These are phyloP conservation scores for Corvus hawaiiensis DNA, from an alignment of 2,113 vertebrate species.

Conservation along the genomic window DNA sequence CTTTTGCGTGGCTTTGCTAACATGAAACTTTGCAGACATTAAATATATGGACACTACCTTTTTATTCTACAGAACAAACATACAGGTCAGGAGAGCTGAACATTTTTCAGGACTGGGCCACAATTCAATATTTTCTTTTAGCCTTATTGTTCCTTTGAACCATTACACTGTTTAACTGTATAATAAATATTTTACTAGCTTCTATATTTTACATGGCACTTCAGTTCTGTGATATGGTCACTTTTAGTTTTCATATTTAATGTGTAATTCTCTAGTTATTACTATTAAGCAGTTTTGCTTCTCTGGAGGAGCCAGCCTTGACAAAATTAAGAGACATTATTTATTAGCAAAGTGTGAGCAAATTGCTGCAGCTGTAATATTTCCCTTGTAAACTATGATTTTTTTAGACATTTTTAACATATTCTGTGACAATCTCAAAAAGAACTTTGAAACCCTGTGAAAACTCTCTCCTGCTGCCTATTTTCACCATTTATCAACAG, in stretches of 20 bases:
- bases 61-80: not conserved
- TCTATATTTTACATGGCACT: not conserved
- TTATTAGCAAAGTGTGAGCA: not conserved
- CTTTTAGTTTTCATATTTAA: not conserved
- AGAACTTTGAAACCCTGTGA: not conserved
- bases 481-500: not conserved
- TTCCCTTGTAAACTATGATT: not conserved
- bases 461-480: not conserved
- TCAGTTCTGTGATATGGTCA: not conserved
- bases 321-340: not conserved
- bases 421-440: not conserved
- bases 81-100: not conserved
- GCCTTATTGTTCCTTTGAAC: not conserved
- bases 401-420: not conserved
- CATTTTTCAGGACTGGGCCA: not conserved
- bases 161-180: not conserved
- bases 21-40: not conserved
- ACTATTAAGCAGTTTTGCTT: not conserved
- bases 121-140: not conserved
- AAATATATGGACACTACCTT: not conserved
- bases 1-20: not conserved
- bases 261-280: not conserved
- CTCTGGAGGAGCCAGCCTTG: not conserved
- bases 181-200: not conserved
- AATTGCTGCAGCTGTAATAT: not conserved